Percentiles rank a stretch among this genome's conserved stretches.
Conservation (phyloP, 2,797 vertebrate genomes). For the Adelosebastes latens region DNA sequence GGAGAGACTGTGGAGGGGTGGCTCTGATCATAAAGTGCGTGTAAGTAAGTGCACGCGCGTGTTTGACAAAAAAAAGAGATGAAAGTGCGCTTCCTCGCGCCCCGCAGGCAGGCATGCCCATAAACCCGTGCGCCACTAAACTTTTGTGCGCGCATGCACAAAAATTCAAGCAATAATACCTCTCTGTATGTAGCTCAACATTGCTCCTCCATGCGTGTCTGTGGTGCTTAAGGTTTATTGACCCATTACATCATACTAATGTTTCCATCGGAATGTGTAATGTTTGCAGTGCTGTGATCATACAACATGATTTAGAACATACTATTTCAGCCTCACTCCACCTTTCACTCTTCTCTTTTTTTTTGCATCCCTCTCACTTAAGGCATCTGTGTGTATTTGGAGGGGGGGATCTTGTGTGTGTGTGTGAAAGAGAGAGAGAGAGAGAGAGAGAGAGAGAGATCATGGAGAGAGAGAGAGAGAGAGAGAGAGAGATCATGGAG, state of each 20-base stretch:
- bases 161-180: neutral
- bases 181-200: neutral
- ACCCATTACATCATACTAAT: constrained; percentile 20
- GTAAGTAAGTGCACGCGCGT: neutral
- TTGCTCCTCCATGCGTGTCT: neutral
- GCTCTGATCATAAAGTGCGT: constrained; percentile 27
- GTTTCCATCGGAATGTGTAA: constrained; percentile 13
- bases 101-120: constrained; percentile 1
- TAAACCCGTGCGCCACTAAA: neutral
- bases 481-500: neutral
- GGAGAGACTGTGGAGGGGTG: neutral
- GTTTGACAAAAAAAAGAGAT: constrained; percentile 7
- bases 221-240: constrained; percentile 14
- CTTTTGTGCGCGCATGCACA: neutral
- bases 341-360: neutral
- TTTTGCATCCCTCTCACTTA: constrained; percentile 13
- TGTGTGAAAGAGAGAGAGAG: constrained; percentile 12
- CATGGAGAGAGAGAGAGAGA: neutral
- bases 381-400: neutral
- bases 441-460: neutral
- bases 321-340: neutral
- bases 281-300: neutral
- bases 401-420: neutral
- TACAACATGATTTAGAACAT: neutral
- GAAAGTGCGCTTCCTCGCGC: constrained; percentile 8